phyloP scores from a whole-genome alignment of 2,888 invertebrate species.

The Lordiphosa fenestrarum region DNA sequence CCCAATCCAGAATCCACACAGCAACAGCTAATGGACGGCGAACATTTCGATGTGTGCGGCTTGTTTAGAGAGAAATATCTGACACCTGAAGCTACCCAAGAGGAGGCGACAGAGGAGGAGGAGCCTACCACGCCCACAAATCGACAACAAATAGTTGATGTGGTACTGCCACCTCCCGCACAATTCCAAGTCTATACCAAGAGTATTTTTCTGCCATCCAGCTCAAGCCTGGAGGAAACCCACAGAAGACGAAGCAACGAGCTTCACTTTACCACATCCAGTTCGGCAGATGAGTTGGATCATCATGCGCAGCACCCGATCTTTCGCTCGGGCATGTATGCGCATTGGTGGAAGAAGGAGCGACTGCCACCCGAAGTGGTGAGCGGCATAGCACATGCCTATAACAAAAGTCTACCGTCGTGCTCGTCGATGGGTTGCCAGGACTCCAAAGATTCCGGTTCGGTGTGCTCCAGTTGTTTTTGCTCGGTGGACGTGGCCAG shows the following conservation, averaged over 20 bases:
- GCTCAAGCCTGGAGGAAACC: conserved; percentile 53
- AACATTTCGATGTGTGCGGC: conserved; percentile 79
- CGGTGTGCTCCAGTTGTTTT: conserved; percentile 70
- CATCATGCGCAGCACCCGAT: conserved; percentile 61
- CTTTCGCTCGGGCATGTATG: conserved; percentile 92
- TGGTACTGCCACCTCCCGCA: conserved; percentile 15
- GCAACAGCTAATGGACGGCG: conserved; percentile 47
- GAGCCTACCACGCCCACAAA: conserved; percentile 33
- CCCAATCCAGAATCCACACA: conserved; percentile 48
- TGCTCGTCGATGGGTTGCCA: conserved; percentile 53
- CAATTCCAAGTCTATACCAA: conserved; percentile 77
- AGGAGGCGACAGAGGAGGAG: conserved; percentile 8
- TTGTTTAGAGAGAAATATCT: conserved; percentile 79
- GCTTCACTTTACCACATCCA: conserved; percentile 45
- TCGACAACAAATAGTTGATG: conserved; percentile 9
- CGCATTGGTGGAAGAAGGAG: conserved; percentile 96
- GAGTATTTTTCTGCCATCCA: conserved; percentile 75
- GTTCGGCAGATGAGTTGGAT: conserved; percentile 50
- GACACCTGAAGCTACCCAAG: conserved; percentile 63
- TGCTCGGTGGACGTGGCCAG: conserved; percentile 67
- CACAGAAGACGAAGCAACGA: conserved; percentile 15
- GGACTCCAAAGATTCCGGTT: conserved; percentile 69
- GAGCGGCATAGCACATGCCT: conserved; percentile 80
- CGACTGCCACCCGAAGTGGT: conserved; percentile 87
- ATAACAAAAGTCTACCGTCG: conserved; percentile 81